These are phyloP conservation scores for Leiothrix lutea DNA, from an alignment of 2,113 vertebrate genomes.

Conservation along the genomic window DNA sequence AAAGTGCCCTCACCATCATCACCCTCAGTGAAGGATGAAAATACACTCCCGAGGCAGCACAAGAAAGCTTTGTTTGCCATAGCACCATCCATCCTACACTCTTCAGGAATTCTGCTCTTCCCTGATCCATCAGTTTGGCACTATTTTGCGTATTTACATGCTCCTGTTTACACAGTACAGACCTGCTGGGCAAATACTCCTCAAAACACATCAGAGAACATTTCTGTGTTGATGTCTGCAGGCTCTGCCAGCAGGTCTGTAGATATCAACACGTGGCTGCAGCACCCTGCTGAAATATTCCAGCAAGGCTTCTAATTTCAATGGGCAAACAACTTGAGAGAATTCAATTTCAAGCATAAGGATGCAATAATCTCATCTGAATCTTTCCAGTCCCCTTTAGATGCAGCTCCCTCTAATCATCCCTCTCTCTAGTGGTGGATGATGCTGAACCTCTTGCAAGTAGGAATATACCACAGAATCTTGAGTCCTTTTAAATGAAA, in stretches of 20 bases:
- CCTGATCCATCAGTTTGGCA: neutral
- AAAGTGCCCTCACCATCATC: neutral
- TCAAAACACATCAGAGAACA: neutral
- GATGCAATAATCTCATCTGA: neutral
- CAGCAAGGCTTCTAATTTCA: neutral
- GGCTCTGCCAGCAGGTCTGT: neutral
- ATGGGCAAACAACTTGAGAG: neutral
- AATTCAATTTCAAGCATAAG: neutral
- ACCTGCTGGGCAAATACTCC: neutral
- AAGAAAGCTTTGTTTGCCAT: neutral
- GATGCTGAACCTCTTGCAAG: neutral
- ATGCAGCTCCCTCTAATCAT: neutral
- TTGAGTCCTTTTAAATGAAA: neutral
- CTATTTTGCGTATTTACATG: neutral
- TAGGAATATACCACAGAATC: fast-evolving
- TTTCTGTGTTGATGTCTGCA: neutral
- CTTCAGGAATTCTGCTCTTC: neutral
- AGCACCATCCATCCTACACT: neutral
- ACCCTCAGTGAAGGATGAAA: neutral
- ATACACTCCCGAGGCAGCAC: fast-evolving
- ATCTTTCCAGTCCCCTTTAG: neutral
- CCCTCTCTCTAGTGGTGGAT: neutral
- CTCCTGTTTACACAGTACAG: neutral
- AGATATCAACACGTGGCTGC: fast-evolving
- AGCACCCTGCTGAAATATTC: neutral